Evolutionary conservation across 2,888 invertebrate genomes (phyloP).

Genomic region (Drosophila seclusa): DNA sequence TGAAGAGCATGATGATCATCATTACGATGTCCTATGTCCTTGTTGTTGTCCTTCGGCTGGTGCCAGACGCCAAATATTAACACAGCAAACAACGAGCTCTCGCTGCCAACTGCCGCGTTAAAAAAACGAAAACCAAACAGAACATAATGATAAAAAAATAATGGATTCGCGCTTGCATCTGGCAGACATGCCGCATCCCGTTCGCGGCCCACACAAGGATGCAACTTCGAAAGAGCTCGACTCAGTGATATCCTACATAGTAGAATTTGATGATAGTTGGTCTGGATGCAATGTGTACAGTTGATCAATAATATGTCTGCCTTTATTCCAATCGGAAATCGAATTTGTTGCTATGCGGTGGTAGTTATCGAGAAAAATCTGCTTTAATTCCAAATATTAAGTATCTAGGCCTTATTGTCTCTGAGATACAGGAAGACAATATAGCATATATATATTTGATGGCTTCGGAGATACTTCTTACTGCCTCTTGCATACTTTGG

Average conservation of each 20-base stretch:
- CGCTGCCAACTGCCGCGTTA: slow-evolving; percentile 33
- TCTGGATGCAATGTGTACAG: neutral
- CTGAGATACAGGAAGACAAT: too few species aligned
- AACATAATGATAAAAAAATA: slow-evolving; percentile 38
- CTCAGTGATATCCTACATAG: neutral
- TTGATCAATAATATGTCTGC: neutral
- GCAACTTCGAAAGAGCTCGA: neutral
- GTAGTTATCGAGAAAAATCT: neutral
- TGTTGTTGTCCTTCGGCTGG: slow-evolving; percentile 49
- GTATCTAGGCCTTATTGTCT: neutral
- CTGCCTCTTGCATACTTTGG: neutral
- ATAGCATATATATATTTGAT: neutral
- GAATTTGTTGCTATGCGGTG: neutral
- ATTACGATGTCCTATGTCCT: slow-evolving; percentile 48
- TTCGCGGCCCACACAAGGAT: slow-evolving; percentile 18
- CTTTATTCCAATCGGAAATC: neutral
- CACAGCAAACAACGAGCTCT: slow-evolving; percentile 71
- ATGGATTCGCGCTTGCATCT: slow-evolving; percentile 28
- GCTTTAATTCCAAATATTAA: neutral
- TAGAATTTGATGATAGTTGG: neutral
- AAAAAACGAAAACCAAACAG: slow-evolving; percentile 35
- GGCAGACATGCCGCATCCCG: slow-evolving; percentile 19
- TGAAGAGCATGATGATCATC: slow-evolving; percentile 23
- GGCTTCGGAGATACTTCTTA: neutral
- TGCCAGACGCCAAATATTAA: slow-evolving; percentile 79